Percentiles rank a stretch among this genome's conserved stretches.
These are phyloP conservation scores for Ondatra zibethicus DNA, from an alignment of 2,113 vertebrate genomes.

Conservation along the genomic window DNA sequence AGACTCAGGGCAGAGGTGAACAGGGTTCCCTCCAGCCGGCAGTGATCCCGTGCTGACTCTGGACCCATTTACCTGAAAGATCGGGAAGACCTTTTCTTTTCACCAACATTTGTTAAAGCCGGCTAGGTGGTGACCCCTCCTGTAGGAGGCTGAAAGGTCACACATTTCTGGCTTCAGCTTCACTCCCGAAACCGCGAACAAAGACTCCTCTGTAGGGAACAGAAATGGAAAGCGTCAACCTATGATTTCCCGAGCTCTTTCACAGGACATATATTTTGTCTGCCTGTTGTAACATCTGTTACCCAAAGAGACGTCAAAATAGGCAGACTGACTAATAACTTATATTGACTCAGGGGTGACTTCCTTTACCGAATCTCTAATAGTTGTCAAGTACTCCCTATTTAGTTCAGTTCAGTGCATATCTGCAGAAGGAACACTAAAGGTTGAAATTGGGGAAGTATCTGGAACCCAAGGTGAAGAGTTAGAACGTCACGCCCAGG, in stretches of 20 bases:
- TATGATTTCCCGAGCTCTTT: constrained; percentile 48
- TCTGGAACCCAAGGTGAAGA: background rate
- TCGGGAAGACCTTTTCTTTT: constrained; percentile 67
- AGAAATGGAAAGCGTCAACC: constrained; percentile 67
- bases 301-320: background rate
- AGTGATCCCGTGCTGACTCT: background rate
- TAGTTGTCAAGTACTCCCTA: background rate
- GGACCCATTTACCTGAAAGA: constrained; percentile 55
- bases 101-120: constrained; percentile 88
- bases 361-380: background rate
- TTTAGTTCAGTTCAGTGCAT: background rate
- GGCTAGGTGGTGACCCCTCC: constrained; percentile 78
- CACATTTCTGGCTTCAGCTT: constrained; percentile 91
- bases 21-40: background rate
- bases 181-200: constrained; percentile 92
- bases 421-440: background rate
- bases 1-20: background rate
- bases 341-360: background rate
- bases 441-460: background rate
- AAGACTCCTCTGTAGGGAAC: constrained; percentile 87
- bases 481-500: background rate
- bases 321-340: constrained; percentile 13
- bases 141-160: constrained; percentile 88
- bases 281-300: constrained; percentile 26
- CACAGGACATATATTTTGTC: background rate